These are phyloP conservation scores for Hetaerina titia DNA, from an alignment of 2,888 invertebrate genomes.

Conservation along the genomic window DNA sequence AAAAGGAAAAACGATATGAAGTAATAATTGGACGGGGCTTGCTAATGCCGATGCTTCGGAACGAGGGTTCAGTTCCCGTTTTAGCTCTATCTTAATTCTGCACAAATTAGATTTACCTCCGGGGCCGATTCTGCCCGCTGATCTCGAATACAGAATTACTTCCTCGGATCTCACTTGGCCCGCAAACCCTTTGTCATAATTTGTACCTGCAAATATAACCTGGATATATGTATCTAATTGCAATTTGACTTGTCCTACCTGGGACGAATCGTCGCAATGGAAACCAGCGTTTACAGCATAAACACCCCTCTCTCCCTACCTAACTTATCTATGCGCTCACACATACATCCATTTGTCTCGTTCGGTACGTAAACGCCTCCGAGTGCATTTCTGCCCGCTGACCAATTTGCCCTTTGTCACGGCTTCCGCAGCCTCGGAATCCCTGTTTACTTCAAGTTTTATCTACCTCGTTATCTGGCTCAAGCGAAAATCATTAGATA, in stretches of 20 bases:
- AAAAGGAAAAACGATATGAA: background rate
- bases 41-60: background rate
- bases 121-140: background rate
- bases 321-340: background rate
- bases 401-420: background rate
- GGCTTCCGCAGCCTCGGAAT: background rate
- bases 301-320: background rate
- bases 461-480: background rate
- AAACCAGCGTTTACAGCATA: background rate
- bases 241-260: background rate
- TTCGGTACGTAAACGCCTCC: background rate
- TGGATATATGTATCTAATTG: constrained; percentile 23
- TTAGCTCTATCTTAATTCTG: background rate
- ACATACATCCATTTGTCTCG: constrained; percentile 23
- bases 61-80: background rate
- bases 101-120: background rate
- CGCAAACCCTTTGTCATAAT: constrained; percentile 22
- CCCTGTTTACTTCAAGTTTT: background rate
- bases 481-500: constrained; percentile 21
- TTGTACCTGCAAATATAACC: constrained; percentile 45
- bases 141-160: background rate
- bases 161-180: background rate
- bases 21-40: background rate
- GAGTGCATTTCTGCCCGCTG: background rate
- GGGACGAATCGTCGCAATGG: background rate